phyloP scores from a whole-genome alignment of 1,140 invertebrate genomes.

The Lucilia cuprina region DNA sequence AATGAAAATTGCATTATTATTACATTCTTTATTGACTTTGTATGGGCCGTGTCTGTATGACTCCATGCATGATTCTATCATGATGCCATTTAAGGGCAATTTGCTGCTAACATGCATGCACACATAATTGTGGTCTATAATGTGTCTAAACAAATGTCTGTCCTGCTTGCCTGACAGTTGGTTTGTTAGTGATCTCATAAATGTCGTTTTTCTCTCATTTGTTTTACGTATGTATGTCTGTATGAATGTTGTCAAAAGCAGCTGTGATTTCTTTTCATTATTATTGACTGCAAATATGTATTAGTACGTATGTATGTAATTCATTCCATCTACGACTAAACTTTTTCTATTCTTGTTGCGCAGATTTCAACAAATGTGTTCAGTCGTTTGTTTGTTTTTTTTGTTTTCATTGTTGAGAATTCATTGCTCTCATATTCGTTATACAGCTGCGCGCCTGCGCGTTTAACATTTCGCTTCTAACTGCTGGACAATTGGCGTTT shows the following conservation, averaged over 20 bases:
- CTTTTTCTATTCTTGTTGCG: neutral
- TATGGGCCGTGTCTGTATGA: neutral
- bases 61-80: neutral
- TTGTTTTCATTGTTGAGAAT: neutral
- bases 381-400: neutral
- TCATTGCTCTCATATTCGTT: neutral
- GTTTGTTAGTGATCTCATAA: constrained; percentile 1
- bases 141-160: neutral
- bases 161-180: neutral
- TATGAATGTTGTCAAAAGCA: neutral
- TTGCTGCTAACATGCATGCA: constrained; percentile 5
- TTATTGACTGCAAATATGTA: no score
- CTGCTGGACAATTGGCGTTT: constrained; percentile 7
- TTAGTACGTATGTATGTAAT: no score
- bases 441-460: constrained; percentile 11
- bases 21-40: neutral
- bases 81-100: constrained; percentile 14
- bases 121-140: constrained; percentile 10
- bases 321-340: neutral
- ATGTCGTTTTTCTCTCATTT: neutral
- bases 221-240: neutral
- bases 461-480: neutral
- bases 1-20: neutral
- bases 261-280: neutral
- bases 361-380: neutral